These are phyloP conservation scores for Halictus quadricinctus DNA, from an alignment of 2,888 invertebrate species.

Conservation along the genomic window DNA sequence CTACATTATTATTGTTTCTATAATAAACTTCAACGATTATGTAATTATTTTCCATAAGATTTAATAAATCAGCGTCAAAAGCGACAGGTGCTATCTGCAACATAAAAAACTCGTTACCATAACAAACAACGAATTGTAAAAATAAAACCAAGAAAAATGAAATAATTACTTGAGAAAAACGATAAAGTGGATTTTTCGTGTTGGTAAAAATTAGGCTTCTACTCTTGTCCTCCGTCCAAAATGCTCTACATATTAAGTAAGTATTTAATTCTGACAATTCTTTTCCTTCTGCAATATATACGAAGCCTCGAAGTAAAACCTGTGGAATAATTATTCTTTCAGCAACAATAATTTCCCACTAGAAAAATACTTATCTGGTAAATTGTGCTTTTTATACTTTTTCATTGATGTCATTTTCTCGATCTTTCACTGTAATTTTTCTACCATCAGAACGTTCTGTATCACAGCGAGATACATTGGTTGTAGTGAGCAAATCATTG, in stretches of 20 bases:
- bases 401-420: slow-evolving; percentile 61
- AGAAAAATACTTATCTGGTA: neutral
- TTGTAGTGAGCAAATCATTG: slow-evolving; percentile 55
- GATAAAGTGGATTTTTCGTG: slow-evolving; percentile 82
- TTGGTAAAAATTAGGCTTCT: slow-evolving; percentile 81
- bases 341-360: neutral
- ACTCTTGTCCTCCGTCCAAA: slow-evolving; percentile 82
- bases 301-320: slow-evolving; percentile 82
- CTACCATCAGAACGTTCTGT: slow-evolving; percentile 65
- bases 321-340: slow-evolving; percentile 52
- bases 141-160: slow-evolving; percentile 7
- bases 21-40: slow-evolving; percentile 84
- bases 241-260: slow-evolving; percentile 83
- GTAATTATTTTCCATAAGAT: slow-evolving; percentile 84
- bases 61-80: slow-evolving; percentile 84
- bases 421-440: slow-evolving; percentile 61
- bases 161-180: slow-evolving; percentile 82
- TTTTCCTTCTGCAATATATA: slow-evolving; percentile 83
- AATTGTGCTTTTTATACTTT: slow-evolving; percentile 64
- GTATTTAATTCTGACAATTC: slow-evolving; percentile 80
- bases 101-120: slow-evolving; percentile 9
- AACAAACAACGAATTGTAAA: neutral
- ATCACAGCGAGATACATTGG: slow-evolving; percentile 51
- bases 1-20: slow-evolving; percentile 74
- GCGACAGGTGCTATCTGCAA: slow-evolving; percentile 84